phyloP scores from a whole-genome alignment of 2,113 vertebrate species.

The Sapajus apella region DNA sequence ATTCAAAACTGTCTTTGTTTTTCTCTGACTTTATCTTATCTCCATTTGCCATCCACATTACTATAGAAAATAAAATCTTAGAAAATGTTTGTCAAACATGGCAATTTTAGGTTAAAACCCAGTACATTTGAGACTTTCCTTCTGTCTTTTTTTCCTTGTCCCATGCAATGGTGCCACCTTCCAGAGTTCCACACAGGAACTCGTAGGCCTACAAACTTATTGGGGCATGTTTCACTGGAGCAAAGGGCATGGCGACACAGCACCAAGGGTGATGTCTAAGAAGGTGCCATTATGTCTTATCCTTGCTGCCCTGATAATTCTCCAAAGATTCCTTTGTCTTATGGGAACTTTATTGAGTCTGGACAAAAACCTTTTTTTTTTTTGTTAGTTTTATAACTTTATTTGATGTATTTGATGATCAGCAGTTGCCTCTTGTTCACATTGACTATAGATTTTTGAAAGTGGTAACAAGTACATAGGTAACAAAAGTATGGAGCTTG shows the following conservation, averaged over 20 bases:
- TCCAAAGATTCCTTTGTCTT: not conserved
- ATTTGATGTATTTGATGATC: not conserved
- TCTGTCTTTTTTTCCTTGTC: not conserved
- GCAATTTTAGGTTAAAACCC: not conserved
- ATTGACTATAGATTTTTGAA: not conserved
- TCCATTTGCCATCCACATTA: not conserved
- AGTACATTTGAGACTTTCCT: not conserved
- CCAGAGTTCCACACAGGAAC: not conserved
- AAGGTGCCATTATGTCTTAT: not conserved
- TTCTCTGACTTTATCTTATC: not conserved
- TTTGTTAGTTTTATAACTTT: not conserved
- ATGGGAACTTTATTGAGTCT: not conserved
- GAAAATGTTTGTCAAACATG: not conserved
- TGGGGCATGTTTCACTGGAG: not conserved
- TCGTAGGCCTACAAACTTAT: not conserved
- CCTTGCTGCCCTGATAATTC: not conserved
- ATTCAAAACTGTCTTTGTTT: slow-evolving; percentile 1
- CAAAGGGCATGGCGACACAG: not conserved
- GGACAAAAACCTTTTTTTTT: not conserved
- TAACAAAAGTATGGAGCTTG: not conserved
- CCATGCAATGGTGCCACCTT: not conserved
- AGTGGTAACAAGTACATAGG: not conserved
- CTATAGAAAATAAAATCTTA: slow-evolving; percentile 22
- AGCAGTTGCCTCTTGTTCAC: not conserved
- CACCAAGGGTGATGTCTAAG: not conserved